These are phyloP conservation scores for Pterois miles DNA, from an alignment of 2,797 vertebrate genomes.

Conservation along the genomic window DNA sequence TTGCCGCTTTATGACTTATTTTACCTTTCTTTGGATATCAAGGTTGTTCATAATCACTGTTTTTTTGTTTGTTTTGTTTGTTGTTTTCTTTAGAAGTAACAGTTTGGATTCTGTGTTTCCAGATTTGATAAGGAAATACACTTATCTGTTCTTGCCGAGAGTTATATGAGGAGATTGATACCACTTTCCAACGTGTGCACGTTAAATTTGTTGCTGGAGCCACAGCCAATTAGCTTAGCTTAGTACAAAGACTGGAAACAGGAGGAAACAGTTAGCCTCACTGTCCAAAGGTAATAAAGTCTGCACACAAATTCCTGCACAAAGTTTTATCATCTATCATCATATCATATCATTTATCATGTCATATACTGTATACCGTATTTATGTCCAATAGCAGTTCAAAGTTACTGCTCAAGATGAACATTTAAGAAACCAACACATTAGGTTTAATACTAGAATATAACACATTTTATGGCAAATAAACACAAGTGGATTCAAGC, in stretches of 20 bases:
- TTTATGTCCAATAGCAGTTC: constrained; percentile 10
- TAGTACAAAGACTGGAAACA: background rate
- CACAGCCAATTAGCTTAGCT: background rate
- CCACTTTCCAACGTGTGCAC: background rate
- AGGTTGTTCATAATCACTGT: background rate
- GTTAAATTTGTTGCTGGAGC: background rate
- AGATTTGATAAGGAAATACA: background rate
- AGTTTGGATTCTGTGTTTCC: background rate
- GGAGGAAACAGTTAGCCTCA: background rate
- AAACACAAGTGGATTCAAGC: background rate
- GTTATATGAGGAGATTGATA: background rate
- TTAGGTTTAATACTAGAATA: background rate
- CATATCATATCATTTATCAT: no score
- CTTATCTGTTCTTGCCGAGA: background rate
- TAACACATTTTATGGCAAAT: background rate
- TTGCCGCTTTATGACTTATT: background rate
- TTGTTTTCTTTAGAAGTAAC: no score
- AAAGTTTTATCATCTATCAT: constrained; percentile 1
- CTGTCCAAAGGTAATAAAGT: background rate
- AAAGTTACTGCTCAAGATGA: background rate
- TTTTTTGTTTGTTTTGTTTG: no score
- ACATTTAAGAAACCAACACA: constrained; percentile 5
- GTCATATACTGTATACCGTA: no score
- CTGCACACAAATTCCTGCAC: background rate
- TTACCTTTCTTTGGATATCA: background rate